These are phyloP conservation scores for Platycheirus rosarum DNA, from an alignment of 2,888 invertebrate genomes.

Conservation along the genomic window DNA sequence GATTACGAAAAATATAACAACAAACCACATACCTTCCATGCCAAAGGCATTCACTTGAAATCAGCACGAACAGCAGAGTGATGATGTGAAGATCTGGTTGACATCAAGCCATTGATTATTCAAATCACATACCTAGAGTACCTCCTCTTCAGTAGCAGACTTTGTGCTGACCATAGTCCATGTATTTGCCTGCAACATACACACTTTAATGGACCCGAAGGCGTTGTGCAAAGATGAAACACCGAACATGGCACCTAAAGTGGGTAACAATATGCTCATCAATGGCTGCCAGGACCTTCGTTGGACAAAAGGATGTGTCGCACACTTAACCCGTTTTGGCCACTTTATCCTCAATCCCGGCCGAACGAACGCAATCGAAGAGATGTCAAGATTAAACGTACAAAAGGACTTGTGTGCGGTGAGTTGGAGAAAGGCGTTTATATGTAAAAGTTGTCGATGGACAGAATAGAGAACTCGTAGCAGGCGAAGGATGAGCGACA, in stretches of 20 bases:
- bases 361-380: background rate
- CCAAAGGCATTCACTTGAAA: constrained; percentile 23
- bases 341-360: constrained; percentile 34
- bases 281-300: constrained; percentile 48
- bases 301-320: constrained; percentile 54
- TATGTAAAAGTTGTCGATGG: constrained; percentile 19
- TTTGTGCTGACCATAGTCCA: constrained; percentile 55
- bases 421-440: constrained; percentile 41
- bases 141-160: constrained; percentile 14
- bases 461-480: constrained; percentile 7
- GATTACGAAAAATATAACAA: constrained; percentile 33
- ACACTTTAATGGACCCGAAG: background rate
- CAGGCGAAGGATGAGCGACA: constrained; percentile 12
- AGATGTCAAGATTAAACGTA: constrained; percentile 11
- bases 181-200: constrained; percentile 1
- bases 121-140: constrained; percentile 56
- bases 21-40: constrained; percentile 10
- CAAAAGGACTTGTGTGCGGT: constrained; percentile 31
- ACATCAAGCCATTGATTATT: constrained; percentile 67
- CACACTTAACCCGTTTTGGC: constrained; percentile 37
- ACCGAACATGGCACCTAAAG: constrained; percentile 36
- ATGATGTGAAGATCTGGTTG: constrained; percentile 66
- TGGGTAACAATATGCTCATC: constrained; percentile 71
- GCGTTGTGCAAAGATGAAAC: background rate
- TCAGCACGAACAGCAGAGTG: constrained; percentile 62